Base-by-base conservation (phyloP, 2,113 vertebrate species). In the Oreamnos americanus region DNA sequence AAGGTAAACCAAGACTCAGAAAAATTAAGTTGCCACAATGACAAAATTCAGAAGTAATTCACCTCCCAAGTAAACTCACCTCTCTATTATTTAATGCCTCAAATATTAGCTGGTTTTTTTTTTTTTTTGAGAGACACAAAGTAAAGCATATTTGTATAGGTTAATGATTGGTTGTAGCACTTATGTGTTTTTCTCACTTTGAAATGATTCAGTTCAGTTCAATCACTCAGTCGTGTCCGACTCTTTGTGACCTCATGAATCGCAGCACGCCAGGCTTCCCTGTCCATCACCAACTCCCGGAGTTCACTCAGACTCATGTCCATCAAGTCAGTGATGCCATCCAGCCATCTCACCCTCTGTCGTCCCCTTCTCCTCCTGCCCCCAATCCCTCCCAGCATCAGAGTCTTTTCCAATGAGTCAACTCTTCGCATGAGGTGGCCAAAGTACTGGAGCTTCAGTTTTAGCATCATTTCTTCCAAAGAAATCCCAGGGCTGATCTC, bases 21-120 rank as follows among this genome's bases (percentile, higher is more conserved):
- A 87, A 82, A 78, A 62, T 83, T 55, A 91, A 93, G 0, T 87
- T 57, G 3, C 10, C 5, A 62, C 2, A 7, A 49, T 78, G 5
- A 64, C 33, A 88, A 96, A 58, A 86, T 85, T 78, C 30, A 28
- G 12, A 93, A 94, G 30, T 67, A 79, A 57, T 26, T 60, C 7
- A 57, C 10, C 87, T 85, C 12, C 9, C 30, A 87, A 14, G 17
- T 91, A 19, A 95, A 14, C 12, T 33, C 0, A 57, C 1, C n/a
- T 67, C 12, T 82, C 57, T 51, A 51, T 14, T 71, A 76, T 7
- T 85, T 83, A 86, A 93, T 39, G 5, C 6, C 6, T 96, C 49
- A 89, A 86, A 16, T 55, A 12, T 43, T 58, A 3, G 49, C 11
- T 9, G 21, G 7, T 7, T 30, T 1, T 2, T 62, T 64, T 25